phyloP scores from a whole-genome alignment of 2,113 vertebrate genomes.

The Tupaia tana region DNA sequence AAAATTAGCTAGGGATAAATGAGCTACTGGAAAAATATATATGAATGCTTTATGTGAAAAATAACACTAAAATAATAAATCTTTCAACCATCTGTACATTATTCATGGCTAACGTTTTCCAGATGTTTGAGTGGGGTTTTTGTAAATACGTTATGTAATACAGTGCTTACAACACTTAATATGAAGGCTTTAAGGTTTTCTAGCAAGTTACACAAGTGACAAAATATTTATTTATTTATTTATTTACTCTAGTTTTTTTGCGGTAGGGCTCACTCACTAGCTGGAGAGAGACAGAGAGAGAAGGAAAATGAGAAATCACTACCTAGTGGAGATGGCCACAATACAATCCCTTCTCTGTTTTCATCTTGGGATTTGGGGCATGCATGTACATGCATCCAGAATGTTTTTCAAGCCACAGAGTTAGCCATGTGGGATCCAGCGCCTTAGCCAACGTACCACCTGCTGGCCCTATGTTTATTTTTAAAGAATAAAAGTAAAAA shows the following conservation, averaged over 20 bases:
- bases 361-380: too few species aligned
- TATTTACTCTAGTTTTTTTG: too few species aligned
- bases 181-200: not conserved
- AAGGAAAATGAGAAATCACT: too few species aligned
- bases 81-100: not conserved
- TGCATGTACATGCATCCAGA: too few species aligned
- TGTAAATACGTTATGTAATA: not conserved
- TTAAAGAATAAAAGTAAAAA: constrained; percentile 17
- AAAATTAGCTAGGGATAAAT: constrained; percentile 13
- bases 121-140: not conserved
- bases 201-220: not conserved
- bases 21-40: not conserved
- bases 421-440: too few species aligned
- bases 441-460: too few species aligned
- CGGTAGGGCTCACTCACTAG: too few species aligned
- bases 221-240: not conserved
- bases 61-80: constrained; percentile 26
- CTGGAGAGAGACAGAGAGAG: too few species aligned
- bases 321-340: too few species aligned
- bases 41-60: constrained; percentile 1
- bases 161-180: not conserved
- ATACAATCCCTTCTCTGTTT: too few species aligned
- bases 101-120: constrained; percentile 11
- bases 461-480: not conserved
- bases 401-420: too few species aligned